Conservation (phyloP, 2,888 invertebrate genomes). For the Drosophila hawaiiensis region DNA sequence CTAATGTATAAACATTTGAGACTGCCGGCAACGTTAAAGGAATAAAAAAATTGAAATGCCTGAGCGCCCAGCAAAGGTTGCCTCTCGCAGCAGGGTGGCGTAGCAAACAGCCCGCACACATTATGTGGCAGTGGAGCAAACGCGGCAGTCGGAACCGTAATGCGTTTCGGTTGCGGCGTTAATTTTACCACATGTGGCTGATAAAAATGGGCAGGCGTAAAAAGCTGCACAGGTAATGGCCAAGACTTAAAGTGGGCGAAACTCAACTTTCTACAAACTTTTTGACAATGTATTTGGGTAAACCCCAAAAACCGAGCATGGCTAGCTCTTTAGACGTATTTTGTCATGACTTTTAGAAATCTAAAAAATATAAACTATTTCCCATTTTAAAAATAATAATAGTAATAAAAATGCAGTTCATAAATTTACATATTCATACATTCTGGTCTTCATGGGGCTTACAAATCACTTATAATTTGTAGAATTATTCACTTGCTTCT, state of each 20-base stretch:
- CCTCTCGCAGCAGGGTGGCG: slow-evolving; percentile 14
- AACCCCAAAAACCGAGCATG: not conserved
- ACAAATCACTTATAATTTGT: not conserved
- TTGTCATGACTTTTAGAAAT: not conserved
- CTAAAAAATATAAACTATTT: not conserved
- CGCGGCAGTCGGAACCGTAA: slow-evolving; percentile 49
- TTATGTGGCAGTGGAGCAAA: slow-evolving; percentile 32
- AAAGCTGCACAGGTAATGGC: slow-evolving; percentile 32
- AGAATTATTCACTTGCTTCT: accelerated
- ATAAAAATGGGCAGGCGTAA: slow-evolving; percentile 15
- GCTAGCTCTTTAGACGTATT: not conserved
- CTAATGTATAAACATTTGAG: slow-evolving; percentile 78
- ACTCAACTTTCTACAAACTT: not conserved
- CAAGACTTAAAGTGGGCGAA: slow-evolving; percentile 21
- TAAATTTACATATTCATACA: not conserved
- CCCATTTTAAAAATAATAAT: not conserved
- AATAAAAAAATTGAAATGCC: slow-evolving; percentile 67
- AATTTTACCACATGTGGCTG: slow-evolving; percentile 72
- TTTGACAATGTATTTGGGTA: not conserved
- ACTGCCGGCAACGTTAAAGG: slow-evolving; percentile 37
- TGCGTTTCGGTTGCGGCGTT: slow-evolving; percentile 58
- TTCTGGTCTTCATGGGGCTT: not conserved
- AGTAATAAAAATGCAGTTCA: not conserved
- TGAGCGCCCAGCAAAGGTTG: slow-evolving; percentile 31
- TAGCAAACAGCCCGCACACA: slow-evolving; percentile 6